These are phyloP conservation scores for Orthonevra nobilis DNA, from an alignment of 2,888 invertebrate genomes.

Conservation along the genomic window DNA sequence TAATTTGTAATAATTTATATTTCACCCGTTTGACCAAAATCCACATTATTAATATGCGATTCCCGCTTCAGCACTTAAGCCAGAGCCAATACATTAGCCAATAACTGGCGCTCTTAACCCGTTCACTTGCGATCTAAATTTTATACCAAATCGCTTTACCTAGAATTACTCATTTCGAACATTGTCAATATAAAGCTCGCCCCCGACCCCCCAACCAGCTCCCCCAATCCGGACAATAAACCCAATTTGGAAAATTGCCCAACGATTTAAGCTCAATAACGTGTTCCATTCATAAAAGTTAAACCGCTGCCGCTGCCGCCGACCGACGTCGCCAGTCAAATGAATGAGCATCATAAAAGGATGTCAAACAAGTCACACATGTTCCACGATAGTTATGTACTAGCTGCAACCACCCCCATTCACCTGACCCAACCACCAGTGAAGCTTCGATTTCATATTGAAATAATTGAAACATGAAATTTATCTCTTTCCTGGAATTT, in stretches of 20 bases:
- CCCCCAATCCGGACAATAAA: no score
- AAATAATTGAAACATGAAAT: slow-evolving; percentile 70
- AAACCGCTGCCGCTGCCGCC: slow-evolving; percentile 1
- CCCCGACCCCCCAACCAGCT: no score
- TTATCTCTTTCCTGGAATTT: slow-evolving; percentile 66
- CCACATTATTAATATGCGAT: no score
- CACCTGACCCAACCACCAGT: slow-evolving; percentile 23
- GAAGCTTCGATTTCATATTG: slow-evolving; percentile 62
- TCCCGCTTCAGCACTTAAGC: no score
- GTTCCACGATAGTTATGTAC: slow-evolving; percentile 59
- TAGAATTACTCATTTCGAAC: background rate
- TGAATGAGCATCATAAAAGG: slow-evolving; percentile 50
- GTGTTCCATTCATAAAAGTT: slow-evolving; percentile 63
- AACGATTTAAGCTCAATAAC: slow-evolving; percentile 56
- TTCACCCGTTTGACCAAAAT: no score
- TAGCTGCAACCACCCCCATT: slow-evolving; percentile 11
- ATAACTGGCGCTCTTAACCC: background rate
- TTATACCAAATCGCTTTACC: background rate
- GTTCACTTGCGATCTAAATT: background rate
- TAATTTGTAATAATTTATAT: no score
- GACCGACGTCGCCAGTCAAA: no score
- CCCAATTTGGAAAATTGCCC: slow-evolving; percentile 65
- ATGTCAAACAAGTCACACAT: slow-evolving; percentile 39
- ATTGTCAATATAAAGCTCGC: slow-evolving; percentile 17
- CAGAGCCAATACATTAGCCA: background rate